These are phyloP conservation scores for Novumbra hubbsi DNA, from an alignment of 2,797 vertebrate genomes.

Conservation along the genomic window DNA sequence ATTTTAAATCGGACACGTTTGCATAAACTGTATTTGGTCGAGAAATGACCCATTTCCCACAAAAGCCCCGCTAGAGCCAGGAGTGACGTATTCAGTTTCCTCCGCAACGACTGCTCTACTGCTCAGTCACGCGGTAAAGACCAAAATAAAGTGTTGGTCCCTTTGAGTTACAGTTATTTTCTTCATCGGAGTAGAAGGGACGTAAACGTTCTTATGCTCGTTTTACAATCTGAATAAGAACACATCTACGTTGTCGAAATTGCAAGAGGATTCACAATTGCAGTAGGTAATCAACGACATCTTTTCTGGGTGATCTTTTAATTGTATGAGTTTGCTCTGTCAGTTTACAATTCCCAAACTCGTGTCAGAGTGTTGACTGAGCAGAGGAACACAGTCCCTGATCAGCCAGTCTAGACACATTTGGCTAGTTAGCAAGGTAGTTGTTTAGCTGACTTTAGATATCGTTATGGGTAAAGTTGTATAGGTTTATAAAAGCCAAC, in stretches of 20 bases:
- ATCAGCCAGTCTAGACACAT: background rate
- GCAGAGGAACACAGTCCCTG: background rate
- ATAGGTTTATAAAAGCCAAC: too few relatives aligned
- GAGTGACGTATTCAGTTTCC: constrained; percentile 37
- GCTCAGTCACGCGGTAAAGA: constrained; percentile 28
- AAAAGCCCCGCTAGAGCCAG: too few relatives aligned
- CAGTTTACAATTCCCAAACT: background rate
- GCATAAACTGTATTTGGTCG: too few relatives aligned
- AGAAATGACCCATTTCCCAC: too few relatives aligned
- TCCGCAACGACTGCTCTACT: constrained; percentile 31
- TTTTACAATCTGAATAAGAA: background rate
- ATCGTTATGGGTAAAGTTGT: too few relatives aligned
- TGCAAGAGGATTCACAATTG: background rate
- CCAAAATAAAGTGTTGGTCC: constrained; percentile 30
- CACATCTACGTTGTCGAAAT: background rate
- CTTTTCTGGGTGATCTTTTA: background rate
- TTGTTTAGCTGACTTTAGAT: too few relatives aligned
- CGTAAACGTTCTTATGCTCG: constrained; percentile 34
- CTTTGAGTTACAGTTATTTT: background rate
- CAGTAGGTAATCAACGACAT: constrained; percentile 1
- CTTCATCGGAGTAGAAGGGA: constrained; percentile 22
- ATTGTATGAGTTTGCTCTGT: background rate
- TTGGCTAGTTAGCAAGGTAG: too few relatives aligned
- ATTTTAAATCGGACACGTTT: too few relatives aligned
- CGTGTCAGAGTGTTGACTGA: background rate